phyloP scores from a whole-genome alignment of 2,113 vertebrate species.

The Lepisosteus osseus region DNA sequence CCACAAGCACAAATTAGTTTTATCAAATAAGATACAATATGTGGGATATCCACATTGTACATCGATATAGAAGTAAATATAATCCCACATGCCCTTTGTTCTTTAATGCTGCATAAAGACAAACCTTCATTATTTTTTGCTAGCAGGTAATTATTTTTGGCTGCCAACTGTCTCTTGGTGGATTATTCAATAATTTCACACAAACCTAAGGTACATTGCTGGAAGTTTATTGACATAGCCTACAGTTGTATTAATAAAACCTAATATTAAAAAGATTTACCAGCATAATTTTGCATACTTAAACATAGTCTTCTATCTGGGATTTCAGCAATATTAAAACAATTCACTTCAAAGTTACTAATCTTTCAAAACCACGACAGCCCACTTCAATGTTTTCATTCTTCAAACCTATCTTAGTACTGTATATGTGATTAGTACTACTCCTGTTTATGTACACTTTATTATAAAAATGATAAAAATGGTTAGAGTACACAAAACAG shows the following conservation, averaged over 20 bases:
- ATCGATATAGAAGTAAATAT: background rate
- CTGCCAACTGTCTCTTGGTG: slow-evolving; percentile 27
- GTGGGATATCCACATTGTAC: background rate
- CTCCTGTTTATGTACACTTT: no score
- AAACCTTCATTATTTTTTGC: slow-evolving; percentile 27
- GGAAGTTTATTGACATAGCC: slow-evolving; percentile 30
- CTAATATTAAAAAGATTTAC: slow-evolving; percentile 55
- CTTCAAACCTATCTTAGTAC: no score
- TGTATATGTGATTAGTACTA: no score
- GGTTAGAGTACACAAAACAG: no score
- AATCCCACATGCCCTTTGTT: background rate
- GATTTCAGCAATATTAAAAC: slow-evolving; percentile 36
- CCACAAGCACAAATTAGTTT: slow-evolving; percentile 4
- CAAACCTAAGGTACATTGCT: slow-evolving; percentile 9
- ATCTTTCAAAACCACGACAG: no score
- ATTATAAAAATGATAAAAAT: no score
- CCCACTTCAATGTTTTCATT: no score
- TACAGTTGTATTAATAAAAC: slow-evolving; percentile 48
- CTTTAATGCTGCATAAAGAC: slow-evolving; percentile 11
- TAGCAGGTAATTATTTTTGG: slow-evolving; percentile 41
- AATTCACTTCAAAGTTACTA: no score
- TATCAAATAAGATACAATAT: background rate
- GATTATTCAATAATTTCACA: slow-evolving; percentile 11
- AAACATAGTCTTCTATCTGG: slow-evolving; percentile 52
- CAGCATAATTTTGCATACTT: slow-evolving; percentile 57